A percentile compares a stretch with the other conserved stretches of the same genome.
phyloP scores from a whole-genome alignment of 1,140 invertebrate species.

The Papilio glaucus region DNA sequence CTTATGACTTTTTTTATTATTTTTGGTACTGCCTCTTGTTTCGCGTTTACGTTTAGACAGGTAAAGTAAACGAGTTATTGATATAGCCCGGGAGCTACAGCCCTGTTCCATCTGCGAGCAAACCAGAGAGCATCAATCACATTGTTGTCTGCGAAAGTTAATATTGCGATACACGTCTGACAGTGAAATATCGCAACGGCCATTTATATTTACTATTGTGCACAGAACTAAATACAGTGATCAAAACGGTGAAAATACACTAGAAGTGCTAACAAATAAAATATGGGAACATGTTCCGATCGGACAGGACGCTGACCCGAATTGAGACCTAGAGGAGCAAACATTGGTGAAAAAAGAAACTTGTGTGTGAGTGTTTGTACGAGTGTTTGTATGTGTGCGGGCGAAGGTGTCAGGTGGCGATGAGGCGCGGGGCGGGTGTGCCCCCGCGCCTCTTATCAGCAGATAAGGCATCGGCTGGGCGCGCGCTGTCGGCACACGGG shows the following conservation, averaged over 20 bases:
- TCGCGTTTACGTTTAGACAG: not conserved
- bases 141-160: conserved; percentile 34
- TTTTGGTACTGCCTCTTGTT: no score
- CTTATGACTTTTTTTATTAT: no score
- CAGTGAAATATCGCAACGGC: conserved; percentile 61
- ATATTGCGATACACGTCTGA: conserved; percentile 39
- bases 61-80: conserved; percentile 28
- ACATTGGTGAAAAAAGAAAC: conserved; percentile 50
- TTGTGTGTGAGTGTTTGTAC: conserved; percentile 41
- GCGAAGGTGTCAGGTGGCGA: conserved; percentile 73
- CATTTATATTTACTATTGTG: conserved; percentile 37
- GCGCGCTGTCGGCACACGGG: conserved; percentile 58
- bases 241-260: conserved; percentile 1
- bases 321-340: conserved; percentile 50
- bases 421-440: conserved; percentile 74
- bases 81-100: not conserved
- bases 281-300: conserved; percentile 59
- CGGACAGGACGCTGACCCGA: conserved; percentile 78
- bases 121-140: conserved; percentile 25
- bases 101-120: not conserved
- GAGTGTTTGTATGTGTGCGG: conserved; percentile 45
- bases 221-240: conserved; percentile 29
- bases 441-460: conserved; percentile 78
- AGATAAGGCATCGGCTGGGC: conserved; percentile 75
- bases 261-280: conserved; percentile 44